A percentile compares a stretch with the other conserved stretches of the same genome.
Evolutionary conservation across 2,888 invertebrate species (phyloP).

Genomic region (Apantesis nais): DNA sequence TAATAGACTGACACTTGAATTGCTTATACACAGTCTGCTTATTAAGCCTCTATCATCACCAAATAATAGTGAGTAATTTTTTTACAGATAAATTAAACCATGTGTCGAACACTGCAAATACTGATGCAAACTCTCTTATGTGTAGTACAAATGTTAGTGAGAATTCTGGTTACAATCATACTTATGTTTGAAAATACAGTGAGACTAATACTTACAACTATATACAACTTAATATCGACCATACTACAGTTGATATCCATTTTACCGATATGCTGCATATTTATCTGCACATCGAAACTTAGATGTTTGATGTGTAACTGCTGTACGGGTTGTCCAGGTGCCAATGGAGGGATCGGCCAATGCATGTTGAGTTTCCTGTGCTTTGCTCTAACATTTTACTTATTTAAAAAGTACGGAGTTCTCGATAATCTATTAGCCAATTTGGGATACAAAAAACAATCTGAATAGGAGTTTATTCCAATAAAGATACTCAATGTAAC

Average conservation of each 20-base stretch:
- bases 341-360: constrained; percentile 3
- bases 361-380: neutral
- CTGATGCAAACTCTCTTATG: constrained; percentile 65
- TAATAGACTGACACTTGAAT: no score
- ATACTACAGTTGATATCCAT: constrained; percentile 71
- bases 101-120: constrained; percentile 71
- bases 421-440: neutral
- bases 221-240: constrained; percentile 73
- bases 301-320: constrained; percentile 72
- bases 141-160: constrained; percentile 68
- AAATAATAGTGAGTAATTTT: neutral
- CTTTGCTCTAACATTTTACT: neutral
- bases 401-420: neutral
- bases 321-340: neutral
- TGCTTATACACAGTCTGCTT: no score
- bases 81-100: constrained; percentile 51
- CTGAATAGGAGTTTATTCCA: neutral
- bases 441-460: neutral
- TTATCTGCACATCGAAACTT: constrained; percentile 65
- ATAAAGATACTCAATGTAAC: neutral
- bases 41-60: no score
- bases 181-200: constrained; percentile 74
- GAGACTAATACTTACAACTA: constrained; percentile 66
- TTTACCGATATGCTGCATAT: constrained; percentile 72
- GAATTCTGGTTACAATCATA: constrained; percentile 69